Base-by-base conservation (phyloP, 1,140 invertebrate species). In the Heliconius eleuchia region DNA sequence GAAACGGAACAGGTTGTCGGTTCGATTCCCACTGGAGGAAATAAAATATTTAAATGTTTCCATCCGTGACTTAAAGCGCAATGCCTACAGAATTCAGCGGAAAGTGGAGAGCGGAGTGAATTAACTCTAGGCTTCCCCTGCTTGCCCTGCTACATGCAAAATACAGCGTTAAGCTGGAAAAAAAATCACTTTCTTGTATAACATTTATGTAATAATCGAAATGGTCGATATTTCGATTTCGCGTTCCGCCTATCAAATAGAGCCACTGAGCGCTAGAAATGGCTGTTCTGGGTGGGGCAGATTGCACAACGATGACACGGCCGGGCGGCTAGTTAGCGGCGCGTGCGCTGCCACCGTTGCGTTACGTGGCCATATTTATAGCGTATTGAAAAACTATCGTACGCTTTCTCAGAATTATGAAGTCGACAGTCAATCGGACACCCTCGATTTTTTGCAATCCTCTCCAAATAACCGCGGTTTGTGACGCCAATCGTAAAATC, bases 331-430 rank as follows among this genome's bases (percentile, higher is more conserved):
- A 92, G 91, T 92, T 92, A 92, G 88, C 87, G 86, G 89, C 90
- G 90, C 91, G 89, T 88, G 91, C 89, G 89, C 89, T 85, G 87
- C 90, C 90, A 90, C 90, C 84, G 89, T 89, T 90, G 87, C 88
- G 86, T 89, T 89, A 86, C 87, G 83, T 86, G 86, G 86, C 89
- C 87, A 91, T 94, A 94, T 94, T 94, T 94, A 94, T 93, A 91
- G 91, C 91, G 90, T 94, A 94, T 94, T 91, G 91, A 93, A 93
- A 94, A 92, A 93, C 88, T 87, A 84, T 85, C 85, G 82, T 88
- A 85, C 86, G 84, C 87, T 89, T 85, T 87, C 82, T 80, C 83
- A 85, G 79, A 84, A 86, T 88, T 89, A 88, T 85, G 79, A 89
- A 70, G 84, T 88, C 71, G 66, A 78, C 34, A 50, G 83, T 88